Base-by-base conservation (phyloP, 2,113 vertebrate genomes). In the Ceyx cyanopectus region DNA sequence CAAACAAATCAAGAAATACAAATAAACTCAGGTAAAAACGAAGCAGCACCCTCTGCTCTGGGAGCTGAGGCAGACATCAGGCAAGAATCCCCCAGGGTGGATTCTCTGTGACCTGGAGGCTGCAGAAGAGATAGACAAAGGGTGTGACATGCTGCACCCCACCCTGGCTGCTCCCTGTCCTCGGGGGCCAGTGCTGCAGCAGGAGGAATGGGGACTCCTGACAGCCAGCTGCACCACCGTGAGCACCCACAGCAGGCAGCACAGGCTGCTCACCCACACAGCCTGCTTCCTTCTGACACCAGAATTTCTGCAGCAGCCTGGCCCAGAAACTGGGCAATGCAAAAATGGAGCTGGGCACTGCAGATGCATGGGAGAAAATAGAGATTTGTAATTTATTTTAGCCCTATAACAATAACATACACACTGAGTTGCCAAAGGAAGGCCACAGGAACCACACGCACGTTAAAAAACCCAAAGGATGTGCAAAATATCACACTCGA, bases 51-150 rank as follows among this genome's bases (percentile, higher is more conserved):
- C 43, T 57, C n/a, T n/a, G 19, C 41, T 61, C 15, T 18, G 18
- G 2, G 63, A 53, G 43, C 23, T 21, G 7, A 20, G 45, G 34
- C 65, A 54, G 5, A 1, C 20, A 40, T 4, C 14, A 48, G 48
- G 16, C 19, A 30, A 77, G 60, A 37, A n/a, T 12, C 18, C 45
- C 56, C 27, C n/a, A 24, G 23, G 24, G 0, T 43, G 30, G 17
- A 16, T 43, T 51, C n/a, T 9, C 57, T 40, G 5, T 3, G 37
- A 56, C 12, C n/a, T 8, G 34, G 26, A 43, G 37, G 20, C 5
- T 18, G n/a, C n/a, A n/a, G 34, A 22, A n/a, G 34, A 22, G n/a
- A 45, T 1, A 4, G 1, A 22, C 0, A 10, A 1, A 0, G 18
- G 48, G 48, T 21, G 13, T 12, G 12, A 72, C 67, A 58, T 0